Percentiles rank a stretch among this genome's conserved stretches.
Evolutionary conservation across 2,113 vertebrate species (phyloP).

Genomic region (Charadrius vociferus): DNA sequence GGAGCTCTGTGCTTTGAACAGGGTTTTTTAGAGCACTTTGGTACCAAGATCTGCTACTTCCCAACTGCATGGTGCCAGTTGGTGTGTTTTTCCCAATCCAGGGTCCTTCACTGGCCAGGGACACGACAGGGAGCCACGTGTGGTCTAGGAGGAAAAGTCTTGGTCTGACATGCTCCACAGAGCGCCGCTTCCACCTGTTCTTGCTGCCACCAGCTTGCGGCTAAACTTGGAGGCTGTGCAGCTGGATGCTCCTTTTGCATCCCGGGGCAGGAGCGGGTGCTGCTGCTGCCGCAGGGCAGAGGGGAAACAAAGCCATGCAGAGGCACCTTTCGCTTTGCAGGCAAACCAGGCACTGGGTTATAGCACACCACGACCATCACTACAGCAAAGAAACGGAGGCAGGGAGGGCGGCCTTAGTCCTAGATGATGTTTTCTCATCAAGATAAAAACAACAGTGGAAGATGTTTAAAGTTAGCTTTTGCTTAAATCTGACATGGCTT

Average conservation of each 20-base stretch:
- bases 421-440: background rate
- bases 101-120: background rate
- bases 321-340: background rate
- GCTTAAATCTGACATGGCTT: background rate
- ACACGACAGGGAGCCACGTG: accelerated
- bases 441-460: background rate
- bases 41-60: background rate
- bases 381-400: background rate
- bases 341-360: background rate
- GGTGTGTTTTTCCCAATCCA: background rate
- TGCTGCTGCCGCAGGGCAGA: background rate
- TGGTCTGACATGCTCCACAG: background rate
- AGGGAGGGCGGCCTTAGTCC: background rate
- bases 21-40: background rate
- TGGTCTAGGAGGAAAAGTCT: background rate
- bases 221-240: background rate
- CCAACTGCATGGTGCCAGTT: accelerated
- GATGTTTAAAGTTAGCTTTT: background rate
- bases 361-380: accelerated
- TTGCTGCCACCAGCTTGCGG: background rate
- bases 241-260: background rate
- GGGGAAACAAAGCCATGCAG: background rate
- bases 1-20: background rate
- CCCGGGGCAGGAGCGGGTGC: background rate
- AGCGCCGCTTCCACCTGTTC: background rate